Conservation (phyloP, 1,140 invertebrate genomes). For the Drosophila littoralis region DNA sequence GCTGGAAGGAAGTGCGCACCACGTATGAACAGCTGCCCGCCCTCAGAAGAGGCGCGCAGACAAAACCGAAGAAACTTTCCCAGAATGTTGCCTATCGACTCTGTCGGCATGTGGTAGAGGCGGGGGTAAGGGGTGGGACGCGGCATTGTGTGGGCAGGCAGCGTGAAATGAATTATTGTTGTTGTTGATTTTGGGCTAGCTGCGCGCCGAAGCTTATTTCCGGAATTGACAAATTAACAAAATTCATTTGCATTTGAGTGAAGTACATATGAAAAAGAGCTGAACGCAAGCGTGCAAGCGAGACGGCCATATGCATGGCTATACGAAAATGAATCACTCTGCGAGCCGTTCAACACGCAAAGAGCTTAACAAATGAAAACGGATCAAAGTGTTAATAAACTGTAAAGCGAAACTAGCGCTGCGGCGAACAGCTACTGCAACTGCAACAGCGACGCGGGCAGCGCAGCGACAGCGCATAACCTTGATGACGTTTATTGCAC, state of each 20-base stretch:
- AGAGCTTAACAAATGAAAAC: constrained; percentile 40
- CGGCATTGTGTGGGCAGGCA: constrained; percentile 39
- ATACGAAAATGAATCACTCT: constrained; percentile 47
- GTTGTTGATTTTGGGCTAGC: constrained; percentile 42
- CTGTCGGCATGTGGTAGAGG: not conserved
- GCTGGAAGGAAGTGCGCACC: constrained; percentile 23
- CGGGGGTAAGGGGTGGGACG: not conserved
- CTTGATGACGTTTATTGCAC: constrained; percentile 81
- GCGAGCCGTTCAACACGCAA: constrained; percentile 26
- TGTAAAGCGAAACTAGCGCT: constrained; percentile 40
- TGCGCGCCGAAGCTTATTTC: constrained; percentile 56
- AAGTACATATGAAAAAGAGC: constrained; percentile 1
- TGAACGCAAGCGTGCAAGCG: constrained; percentile 25
- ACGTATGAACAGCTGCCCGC: not conserved
- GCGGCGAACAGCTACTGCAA: constrained; percentile 30
- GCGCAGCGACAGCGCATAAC: constrained; percentile 56
- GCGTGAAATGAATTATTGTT: constrained; percentile 53
- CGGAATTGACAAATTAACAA: constrained; percentile 65
- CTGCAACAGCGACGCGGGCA: constrained; percentile 22
- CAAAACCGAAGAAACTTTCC: constrained; percentile 27
- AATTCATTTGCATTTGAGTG: constrained; percentile 55
- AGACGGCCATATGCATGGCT: constrained; percentile 17
- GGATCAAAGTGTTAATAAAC: constrained; percentile 55
- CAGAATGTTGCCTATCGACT: constrained; percentile 29
- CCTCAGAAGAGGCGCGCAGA: not conserved